These are phyloP conservation scores for Agapostemon virescens DNA, from an alignment of 2,888 invertebrate species.

Conservation along the genomic window DNA sequence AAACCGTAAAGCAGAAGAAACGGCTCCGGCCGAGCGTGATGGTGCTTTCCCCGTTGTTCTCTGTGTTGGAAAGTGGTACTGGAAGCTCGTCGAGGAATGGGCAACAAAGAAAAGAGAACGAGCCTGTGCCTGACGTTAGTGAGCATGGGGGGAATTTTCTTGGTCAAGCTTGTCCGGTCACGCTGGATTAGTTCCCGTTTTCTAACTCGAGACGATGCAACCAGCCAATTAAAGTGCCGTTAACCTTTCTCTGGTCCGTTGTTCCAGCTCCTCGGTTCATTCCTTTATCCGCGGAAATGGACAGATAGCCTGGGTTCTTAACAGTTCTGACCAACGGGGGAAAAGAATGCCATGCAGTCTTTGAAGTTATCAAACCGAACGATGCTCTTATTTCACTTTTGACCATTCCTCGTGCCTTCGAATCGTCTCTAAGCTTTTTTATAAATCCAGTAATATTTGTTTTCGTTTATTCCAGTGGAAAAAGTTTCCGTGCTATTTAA, in stretches of 20 bases:
- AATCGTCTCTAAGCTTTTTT: background rate
- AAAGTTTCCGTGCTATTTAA: too few species aligned
- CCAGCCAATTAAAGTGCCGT: constrained; percentile 68
- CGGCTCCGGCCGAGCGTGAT: constrained; percentile 70
- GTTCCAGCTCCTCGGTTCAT: constrained; percentile 55
- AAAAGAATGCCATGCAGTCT: constrained; percentile 51
- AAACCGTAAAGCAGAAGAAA: constrained; percentile 79
- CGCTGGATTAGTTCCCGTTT: constrained; percentile 70
- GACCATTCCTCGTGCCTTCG: background rate
- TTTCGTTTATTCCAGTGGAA: background rate
- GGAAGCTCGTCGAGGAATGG: constrained; percentile 61
- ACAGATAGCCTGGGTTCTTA: constrained; percentile 48
- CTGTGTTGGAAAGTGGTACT: constrained; percentile 48
- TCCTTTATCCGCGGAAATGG: constrained; percentile 63
- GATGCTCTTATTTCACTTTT: constrained; percentile 42
- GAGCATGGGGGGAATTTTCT: constrained; percentile 74
- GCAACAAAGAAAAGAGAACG: constrained; percentile 52
- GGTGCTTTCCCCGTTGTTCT: constrained; percentile 30
- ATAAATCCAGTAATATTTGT: background rate
- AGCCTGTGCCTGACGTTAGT: constrained; percentile 75
- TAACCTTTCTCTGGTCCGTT: constrained; percentile 60
- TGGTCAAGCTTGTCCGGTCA: constrained; percentile 70
- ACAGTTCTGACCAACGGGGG: constrained; percentile 43
- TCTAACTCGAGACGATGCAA: constrained; percentile 64
- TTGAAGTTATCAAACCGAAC: constrained; percentile 58